phyloP scores from a whole-genome alignment of 2,113 vertebrate genomes.

The Bos indicus region DNA sequence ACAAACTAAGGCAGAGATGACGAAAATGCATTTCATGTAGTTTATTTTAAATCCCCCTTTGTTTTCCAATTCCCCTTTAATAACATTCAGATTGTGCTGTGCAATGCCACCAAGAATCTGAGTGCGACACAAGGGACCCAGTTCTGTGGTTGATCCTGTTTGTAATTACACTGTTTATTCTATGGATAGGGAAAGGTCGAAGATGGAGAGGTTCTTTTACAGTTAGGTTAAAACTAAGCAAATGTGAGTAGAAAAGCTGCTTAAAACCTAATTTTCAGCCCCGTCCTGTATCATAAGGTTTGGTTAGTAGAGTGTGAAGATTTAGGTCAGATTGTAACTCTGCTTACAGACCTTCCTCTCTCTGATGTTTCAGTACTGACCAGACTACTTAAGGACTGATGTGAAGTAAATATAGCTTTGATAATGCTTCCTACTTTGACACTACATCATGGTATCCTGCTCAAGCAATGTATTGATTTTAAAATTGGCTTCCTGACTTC shows the following conservation, averaged over 20 bases:
- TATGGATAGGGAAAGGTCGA: background rate
- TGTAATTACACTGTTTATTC: background rate
- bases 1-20: conserved; percentile 17
- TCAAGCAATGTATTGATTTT: conserved; percentile 79
- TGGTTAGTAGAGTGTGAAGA: background rate
- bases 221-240: conserved; percentile 1
- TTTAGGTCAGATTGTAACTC: background rate
- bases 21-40: conserved; percentile 1
- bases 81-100: conserved; percentile 48
- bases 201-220: background rate
- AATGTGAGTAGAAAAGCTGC: background rate
- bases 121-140: background rate
- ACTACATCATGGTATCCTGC: conserved; percentile 60
- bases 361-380: background rate
- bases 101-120: conserved; percentile 46
- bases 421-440: conserved; percentile 67
- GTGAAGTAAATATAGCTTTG: conserved; percentile 38
- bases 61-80: conserved; percentile 46
- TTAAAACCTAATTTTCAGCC: background rate
- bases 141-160: background rate
- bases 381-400: background rate
- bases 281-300: background rate
- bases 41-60: conserved; percentile 43
- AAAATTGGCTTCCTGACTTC: conserved; percentile 81
- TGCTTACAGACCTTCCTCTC: background rate